Evolutionary conservation across 35 echinoderm and acorn worm species (phyloP).

Genomic region (Lytechinus pictus): DNA sequence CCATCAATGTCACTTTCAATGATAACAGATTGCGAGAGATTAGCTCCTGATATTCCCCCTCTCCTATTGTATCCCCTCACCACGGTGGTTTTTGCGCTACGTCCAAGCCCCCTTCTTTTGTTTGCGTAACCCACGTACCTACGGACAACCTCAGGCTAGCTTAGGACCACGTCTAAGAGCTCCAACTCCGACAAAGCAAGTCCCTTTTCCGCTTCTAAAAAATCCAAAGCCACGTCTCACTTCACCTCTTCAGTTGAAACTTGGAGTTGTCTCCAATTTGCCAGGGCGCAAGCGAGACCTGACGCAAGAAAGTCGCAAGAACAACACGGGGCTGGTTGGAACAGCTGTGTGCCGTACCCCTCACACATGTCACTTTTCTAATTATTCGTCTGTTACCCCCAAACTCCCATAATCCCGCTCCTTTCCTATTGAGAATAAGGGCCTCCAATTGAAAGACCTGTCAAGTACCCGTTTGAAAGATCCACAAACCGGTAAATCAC

Average conservation of each 20-base stretch:
- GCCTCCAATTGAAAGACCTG: slow-evolving; percentile 34
- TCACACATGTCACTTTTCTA: slow-evolving; percentile 19
- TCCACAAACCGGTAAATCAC: slow-evolving; percentile 6
- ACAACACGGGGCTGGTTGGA: slow-evolving; percentile 12
- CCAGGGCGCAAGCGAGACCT: not conserved
- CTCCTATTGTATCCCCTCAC: slow-evolving; percentile 21
- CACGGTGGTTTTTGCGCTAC: slow-evolving; percentile 13
- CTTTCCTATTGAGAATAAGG: not conserved
- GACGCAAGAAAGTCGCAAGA: slow-evolving; percentile 41
- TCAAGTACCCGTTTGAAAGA: slow-evolving; percentile 27
- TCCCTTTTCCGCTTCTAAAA: not conserved
- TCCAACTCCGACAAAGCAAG: not conserved
- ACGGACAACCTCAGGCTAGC: slow-evolving; percentile 24
- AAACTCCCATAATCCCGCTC: not conserved
- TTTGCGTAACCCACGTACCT: slow-evolving; percentile 42
- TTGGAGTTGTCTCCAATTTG: slow-evolving; percentile 17
- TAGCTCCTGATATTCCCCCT: slow-evolving; percentile 41
- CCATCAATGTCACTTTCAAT: slow-evolving; percentile 33
- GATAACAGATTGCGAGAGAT: slow-evolving; percentile 50
- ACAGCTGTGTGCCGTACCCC: slow-evolving; percentile 40
- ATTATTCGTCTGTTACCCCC: slow-evolving; percentile 29
- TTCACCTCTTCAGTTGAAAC: slow-evolving; percentile 28
- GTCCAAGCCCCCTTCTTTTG: slow-evolving; percentile 25
- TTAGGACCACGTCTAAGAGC: slow-evolving; percentile 27
- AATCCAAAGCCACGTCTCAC: slow-evolving; percentile 8